A percentile compares a stretch with the other conserved stretches of the same genome.
Conservation (phyloP, 2,113 vertebrate genomes). For the Chaetodon auriga region DNA sequence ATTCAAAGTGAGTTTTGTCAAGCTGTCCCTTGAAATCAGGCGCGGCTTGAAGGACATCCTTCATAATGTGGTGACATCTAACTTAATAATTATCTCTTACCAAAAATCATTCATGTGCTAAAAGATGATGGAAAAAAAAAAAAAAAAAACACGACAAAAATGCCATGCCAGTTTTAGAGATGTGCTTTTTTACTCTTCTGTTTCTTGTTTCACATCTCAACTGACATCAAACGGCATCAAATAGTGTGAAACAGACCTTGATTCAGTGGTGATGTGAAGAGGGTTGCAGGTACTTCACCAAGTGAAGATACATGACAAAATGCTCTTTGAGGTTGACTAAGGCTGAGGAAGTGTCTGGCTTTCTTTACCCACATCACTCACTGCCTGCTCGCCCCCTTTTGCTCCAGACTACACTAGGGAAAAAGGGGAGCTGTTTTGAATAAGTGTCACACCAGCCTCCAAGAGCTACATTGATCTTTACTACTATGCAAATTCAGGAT, state of each 20-base stretch:
- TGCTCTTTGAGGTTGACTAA: constrained; percentile 72
- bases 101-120: constrained; percentile 57
- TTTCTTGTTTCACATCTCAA: constrained; percentile 57
- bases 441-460: constrained; percentile 72
- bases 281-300: constrained; percentile 67
- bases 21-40: constrained; percentile 82
- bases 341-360: constrained; percentile 61
- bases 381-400: constrained; percentile 58
- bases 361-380: constrained; percentile 72
- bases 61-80: constrained; percentile 72
- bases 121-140: constrained; percentile 23
- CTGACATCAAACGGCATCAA: constrained; percentile 71
- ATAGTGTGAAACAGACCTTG: constrained; percentile 54
- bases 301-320: constrained; percentile 72
- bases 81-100: constrained; percentile 71
- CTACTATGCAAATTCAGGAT: constrained; percentile 80
- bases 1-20: constrained; percentile 83
- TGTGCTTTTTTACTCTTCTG: constrained; percentile 2
- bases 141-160: constrained; percentile 2
- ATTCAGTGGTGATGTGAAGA: constrained; percentile 64
- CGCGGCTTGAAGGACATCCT: constrained; percentile 79
- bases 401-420: constrained; percentile 62
- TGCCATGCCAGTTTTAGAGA: constrained; percentile 33
- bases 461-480: constrained; percentile 78
- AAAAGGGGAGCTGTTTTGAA: constrained; percentile 69